Evolutionary conservation across 2,888 invertebrate species (phyloP), one percentile per base, ranked within the genome.

Genomic region (Rhorus exstirpatorius): DNA sequence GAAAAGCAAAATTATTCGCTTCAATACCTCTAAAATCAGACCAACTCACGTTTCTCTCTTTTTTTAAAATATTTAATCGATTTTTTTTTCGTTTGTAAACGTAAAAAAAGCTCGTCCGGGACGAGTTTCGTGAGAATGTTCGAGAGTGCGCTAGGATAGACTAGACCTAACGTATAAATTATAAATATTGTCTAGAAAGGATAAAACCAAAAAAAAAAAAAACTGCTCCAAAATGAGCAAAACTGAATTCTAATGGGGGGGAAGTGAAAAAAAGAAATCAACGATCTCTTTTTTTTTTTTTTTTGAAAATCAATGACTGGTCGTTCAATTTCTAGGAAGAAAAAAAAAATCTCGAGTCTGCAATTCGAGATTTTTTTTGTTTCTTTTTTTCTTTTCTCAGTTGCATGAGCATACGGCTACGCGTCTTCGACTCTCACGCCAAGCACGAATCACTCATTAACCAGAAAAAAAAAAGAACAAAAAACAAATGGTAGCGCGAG

Each of bases 131-230:
- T 41, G 55, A 44, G 21, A 35, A 65, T 38, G 63, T 21, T 63
- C 72, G 60, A 78, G 46, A 61, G 38, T 78, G n/a, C n/a, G n/a
- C n/a, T 68, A 61, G 44, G 31, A 68, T 77, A 67, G 46, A 41
- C 35, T 60, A 72, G 24, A 77, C 65, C 7, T n/a, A 53, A 78
- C 77, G 81, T 26, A 60, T 78, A 68, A 81, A 72, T 68, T 68
- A 72, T 68, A 55, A 78, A 81, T 31, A 74, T 78, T 72, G 72
- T 63, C 46, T 77, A 61, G 58, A 67, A 41, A 60, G 38, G n/a
- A n/a, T n/a, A n/a, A n/a, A n/a, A n/a, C n/a, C n/a, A n/a, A n/a
- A n/a, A n/a, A n/a, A 14, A 31, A 19, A 19, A 7, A 24, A 44
- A 58, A 46, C 14, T 4, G 35, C 31, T 46, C 72, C 67, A 53